phyloP scores from a whole-genome alignment of 2,113 vertebrate species.

The Mustelus asterias region DNA sequence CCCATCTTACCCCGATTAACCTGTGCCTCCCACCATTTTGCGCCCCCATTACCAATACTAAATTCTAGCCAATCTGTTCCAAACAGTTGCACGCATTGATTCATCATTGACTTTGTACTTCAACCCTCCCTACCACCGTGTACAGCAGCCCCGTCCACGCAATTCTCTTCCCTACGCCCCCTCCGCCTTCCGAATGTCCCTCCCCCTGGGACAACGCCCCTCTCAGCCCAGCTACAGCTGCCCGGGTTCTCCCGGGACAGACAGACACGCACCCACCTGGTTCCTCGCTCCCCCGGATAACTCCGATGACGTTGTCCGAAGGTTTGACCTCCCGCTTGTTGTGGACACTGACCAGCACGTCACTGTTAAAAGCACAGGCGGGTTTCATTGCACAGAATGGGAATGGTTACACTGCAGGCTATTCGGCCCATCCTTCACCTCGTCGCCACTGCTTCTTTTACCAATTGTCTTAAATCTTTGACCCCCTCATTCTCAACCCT shows the following conservation, averaged over 20 bases:
- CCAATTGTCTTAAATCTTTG: too few relatives aligned
- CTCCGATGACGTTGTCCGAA: slow-evolving; percentile 78
- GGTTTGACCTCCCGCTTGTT: slow-evolving; percentile 56
- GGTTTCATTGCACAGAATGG: neutral
- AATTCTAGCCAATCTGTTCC: too few relatives aligned
- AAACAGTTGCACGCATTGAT: too few relatives aligned
- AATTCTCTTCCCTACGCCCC: neutral
- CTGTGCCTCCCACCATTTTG: too few relatives aligned
- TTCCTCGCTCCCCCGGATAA: slow-evolving; percentile 74
- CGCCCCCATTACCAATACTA: too few relatives aligned
- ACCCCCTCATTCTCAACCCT: too few relatives aligned
- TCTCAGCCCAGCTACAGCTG: neutral
- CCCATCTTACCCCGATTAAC: too few relatives aligned
- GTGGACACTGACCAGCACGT: slow-evolving; percentile 66
- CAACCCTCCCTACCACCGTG: neutral
- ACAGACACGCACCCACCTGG: slow-evolving; percentile 59
- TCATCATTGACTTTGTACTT: neutral
- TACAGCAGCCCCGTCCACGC: neutral
- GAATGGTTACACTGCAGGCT: too few relatives aligned
- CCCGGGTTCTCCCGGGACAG: neutral
- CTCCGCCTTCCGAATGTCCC: neutral
- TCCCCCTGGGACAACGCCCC: neutral
- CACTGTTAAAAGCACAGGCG: slow-evolving; percentile 47
- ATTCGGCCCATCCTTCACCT: too few relatives aligned
- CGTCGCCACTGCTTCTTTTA: too few relatives aligned